A percentile compares a stretch with the other conserved stretches of the same genome.
Evolutionary conservation across 2,797 vertebrate genomes (phyloP).

Genomic region (Pseudochromis fuscus): DNA sequence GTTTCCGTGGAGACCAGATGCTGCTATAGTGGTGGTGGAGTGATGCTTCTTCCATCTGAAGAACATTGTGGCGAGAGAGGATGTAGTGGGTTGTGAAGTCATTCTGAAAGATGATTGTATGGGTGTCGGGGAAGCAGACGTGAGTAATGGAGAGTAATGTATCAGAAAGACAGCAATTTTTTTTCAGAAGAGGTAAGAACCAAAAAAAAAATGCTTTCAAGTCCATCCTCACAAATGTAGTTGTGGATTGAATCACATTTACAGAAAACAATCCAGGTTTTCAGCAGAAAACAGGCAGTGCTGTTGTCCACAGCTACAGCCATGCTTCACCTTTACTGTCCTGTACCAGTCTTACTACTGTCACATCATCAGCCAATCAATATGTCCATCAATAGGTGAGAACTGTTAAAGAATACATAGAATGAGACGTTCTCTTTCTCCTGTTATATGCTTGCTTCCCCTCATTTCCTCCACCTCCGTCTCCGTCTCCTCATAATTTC

Average conservation of each 20-base stretch:
- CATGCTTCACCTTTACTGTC: slow-evolving; percentile 14
- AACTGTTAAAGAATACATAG: too few species aligned
- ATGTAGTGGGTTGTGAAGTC: neutral
- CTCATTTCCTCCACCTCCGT: slow-evolving; percentile 28
- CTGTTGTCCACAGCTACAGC: slow-evolving; percentile 43
- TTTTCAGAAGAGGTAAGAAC: too few species aligned
- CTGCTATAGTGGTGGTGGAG: neutral
- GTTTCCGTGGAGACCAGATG: neutral
- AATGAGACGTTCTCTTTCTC: slow-evolving; percentile 14
- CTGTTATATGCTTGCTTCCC: slow-evolving; percentile 18
- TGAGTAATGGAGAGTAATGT: neutral
- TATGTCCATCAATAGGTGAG: too few species aligned
- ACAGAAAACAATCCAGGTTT: neutral
- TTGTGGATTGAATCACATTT: neutral
- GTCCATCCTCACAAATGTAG: neutral
- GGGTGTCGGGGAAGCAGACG: neutral
- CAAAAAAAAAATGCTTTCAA: slow-evolving; percentile 11
- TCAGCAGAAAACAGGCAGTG: slow-evolving; percentile 56
- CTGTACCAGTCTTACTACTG: slow-evolving; percentile 15
- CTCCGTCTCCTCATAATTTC: slow-evolving; percentile 56
- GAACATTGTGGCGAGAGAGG: neutral
- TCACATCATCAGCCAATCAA: too few species aligned
- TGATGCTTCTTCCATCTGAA: neutral
- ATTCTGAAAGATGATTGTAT: neutral
- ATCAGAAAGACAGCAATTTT: neutral